Conservation (phyloP, 2,113 vertebrate genomes). For the Pterocles burchelli region DNA sequence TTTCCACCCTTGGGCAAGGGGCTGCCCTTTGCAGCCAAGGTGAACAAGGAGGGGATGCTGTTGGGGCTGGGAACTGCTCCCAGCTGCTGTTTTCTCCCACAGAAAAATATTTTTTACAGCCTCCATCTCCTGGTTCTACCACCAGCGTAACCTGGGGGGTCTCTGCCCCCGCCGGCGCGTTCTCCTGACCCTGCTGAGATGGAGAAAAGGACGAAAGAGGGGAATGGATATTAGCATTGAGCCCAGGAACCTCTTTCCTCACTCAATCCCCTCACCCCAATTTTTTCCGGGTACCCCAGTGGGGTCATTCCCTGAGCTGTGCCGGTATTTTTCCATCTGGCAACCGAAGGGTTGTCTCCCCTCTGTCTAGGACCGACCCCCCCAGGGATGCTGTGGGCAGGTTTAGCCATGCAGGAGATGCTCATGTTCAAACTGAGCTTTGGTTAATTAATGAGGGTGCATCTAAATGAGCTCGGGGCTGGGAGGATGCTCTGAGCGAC, state of each 20-base stretch:
- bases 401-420: background rate
- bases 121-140: background rate
- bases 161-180: accelerated
- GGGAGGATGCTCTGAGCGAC: background rate
- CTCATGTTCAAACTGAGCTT: background rate
- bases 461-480: background rate
- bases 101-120: background rate
- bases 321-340: too few species aligned
- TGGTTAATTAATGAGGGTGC: background rate
- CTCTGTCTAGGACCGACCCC: background rate
- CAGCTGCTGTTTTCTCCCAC: background rate
- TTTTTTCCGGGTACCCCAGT: background rate
- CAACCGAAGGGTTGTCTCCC: background rate
- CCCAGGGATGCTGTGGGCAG: background rate
- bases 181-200: background rate
- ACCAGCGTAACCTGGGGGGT: accelerated
- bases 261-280: background rate
- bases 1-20: background rate
- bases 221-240: too few species aligned
- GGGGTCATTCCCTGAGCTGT: background rate
- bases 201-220: background rate
- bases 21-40: background rate
- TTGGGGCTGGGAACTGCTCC: background rate
- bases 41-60: background rate
- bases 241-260: background rate